Evolutionary conservation across 2,888 invertebrate species (phyloP), one percentile per base, ranked within the genome.

Genomic region (Leucoma salicis): DNA sequence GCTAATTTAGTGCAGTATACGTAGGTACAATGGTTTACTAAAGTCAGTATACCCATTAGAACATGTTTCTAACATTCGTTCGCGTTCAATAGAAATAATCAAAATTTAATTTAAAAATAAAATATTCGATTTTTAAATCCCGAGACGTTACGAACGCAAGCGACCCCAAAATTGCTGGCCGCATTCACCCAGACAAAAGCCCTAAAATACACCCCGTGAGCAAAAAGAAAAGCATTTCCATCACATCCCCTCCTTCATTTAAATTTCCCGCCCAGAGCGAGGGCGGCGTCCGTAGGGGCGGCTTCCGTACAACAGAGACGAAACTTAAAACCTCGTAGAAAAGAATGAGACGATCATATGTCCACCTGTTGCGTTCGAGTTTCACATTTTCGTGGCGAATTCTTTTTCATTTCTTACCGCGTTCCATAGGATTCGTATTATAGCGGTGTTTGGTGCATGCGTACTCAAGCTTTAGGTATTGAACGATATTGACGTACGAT

Each of bases 131-230:
- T 78, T 74, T 69, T 63, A 70, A 80, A 77, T 78, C 78, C 82
- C 78, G 77, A 78, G 82, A 77, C 78, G 74, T 61, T 70, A 65
- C 67, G 74, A 76, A 73, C 78, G 79, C 78, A 82, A 85, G 84
- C 87, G 86, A 86, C 86, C 87, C 86, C 88, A 80, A 88, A 87
- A 88, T 88, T 83, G 84, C 77, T 73, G 78, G 80, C 87, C 83
- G 87, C 87, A 87, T 85, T 89, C 88, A 88, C 82, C 82, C 87
- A 87, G 84, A 88, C 88, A 89, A 87, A 85, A 87, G 86, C 83
- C 74, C 85, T 84, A 82, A 84, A 86, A 82, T 82, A 80, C 80
- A 82, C 86, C 85, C 84, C 76, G 78, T 74, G 78, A 82, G 82
- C 80, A 87, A 87, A 88, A 89, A 86, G 86, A 89, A 89, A 89